phyloP scores from a whole-genome alignment of 2,797 vertebrate genomes.

The Melanotaenia pygmaea region DNA sequence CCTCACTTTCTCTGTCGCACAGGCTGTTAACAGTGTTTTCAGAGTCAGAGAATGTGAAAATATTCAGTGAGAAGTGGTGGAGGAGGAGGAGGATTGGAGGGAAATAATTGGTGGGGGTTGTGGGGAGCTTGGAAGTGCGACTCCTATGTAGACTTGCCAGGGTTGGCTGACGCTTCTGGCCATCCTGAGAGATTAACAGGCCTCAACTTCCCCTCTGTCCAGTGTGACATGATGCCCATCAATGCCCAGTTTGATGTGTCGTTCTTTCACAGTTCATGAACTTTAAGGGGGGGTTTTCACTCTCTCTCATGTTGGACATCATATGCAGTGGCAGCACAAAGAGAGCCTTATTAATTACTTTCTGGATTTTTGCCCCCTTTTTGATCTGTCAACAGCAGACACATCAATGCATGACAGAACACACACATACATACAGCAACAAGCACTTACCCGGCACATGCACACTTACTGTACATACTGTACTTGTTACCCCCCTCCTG shows the following conservation, averaged over 20 bases:
- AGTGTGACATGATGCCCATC: conserved; percentile 65
- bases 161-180: conserved; percentile 52
- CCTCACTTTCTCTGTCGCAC: conserved; percentile 41
- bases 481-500: conserved; percentile 24
- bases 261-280: conserved; percentile 44
- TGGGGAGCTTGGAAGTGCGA: conserved; percentile 10
- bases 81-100: conserved; percentile 4
- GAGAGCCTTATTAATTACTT: conserved; percentile 51
- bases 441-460: background rate
- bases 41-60: conserved; percentile 69
- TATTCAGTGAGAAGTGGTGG: conserved; percentile 56
- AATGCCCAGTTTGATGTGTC: conserved; percentile 48
- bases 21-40: conserved; percentile 69
- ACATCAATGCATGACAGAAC: conserved; percentile 9
- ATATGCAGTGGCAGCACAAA: conserved; percentile 55
- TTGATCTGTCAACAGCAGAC: conserved; percentile 46
- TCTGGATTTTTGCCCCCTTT: conserved; percentile 43
- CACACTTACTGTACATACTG: conserved; percentile 2
- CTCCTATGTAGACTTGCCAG: conserved; percentile 40
- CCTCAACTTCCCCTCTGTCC: conserved; percentile 40
- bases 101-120: background rate
- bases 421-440: background rate
- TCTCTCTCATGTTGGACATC: conserved; percentile 49
- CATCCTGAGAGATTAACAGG: conserved; percentile 73
- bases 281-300: conserved; percentile 34